A percentile compares a stretch with the other conserved stretches of the same genome.
phyloP scores from a whole-genome alignment of 2,888 invertebrate species.

The Drosophila ezoana region DNA sequence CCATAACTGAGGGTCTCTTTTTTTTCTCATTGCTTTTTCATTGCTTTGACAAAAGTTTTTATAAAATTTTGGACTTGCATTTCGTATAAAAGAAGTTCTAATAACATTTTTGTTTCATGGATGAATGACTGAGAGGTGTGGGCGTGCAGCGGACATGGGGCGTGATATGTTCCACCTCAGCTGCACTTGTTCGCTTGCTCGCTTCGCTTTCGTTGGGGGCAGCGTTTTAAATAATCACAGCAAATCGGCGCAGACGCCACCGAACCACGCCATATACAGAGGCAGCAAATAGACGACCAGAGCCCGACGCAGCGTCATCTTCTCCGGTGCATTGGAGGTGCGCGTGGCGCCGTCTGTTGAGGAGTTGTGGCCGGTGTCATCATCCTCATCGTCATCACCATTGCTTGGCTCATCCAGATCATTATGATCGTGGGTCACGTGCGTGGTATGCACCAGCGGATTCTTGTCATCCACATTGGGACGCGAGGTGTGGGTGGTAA shows the following conservation, averaged over 20 bases:
- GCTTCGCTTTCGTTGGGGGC: constrained; percentile 46
- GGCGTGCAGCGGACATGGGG: constrained; percentile 55
- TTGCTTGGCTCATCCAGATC: constrained; percentile 61
- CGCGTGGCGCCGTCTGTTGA: constrained; percentile 57
- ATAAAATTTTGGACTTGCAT: constrained; percentile 80
- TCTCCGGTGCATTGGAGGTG: constrained; percentile 65
- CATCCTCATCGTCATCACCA: constrained; percentile 45
- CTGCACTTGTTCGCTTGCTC: constrained; percentile 59
- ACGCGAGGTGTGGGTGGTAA: constrained; percentile 75
- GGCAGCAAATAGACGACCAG: constrained; percentile 92
- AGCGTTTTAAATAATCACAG: constrained; percentile 88
- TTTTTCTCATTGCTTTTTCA: constrained; percentile 55
- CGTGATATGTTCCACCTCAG: constrained; percentile 30
- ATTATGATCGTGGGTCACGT: constrained; percentile 67
- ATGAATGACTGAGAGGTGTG: constrained; percentile 78
- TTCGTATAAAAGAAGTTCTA: constrained; percentile 65
- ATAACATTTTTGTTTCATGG: constrained; percentile 77
- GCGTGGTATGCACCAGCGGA: constrained; percentile 62
- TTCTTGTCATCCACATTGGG: constrained; percentile 72
- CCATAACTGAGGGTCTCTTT: constrained; percentile 11
- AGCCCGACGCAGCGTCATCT: constrained; percentile 79
- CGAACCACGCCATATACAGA: constrained; percentile 93
- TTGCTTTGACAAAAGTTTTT: constrained; percentile 78
- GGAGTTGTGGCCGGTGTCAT: constrained; percentile 37
- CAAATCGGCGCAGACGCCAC: constrained; percentile 92